A percentile compares a stretch with the other conserved stretches of the same genome.
Conservation (phyloP, 1,140 invertebrate species). For the Nephotettix cincticeps region DNA sequence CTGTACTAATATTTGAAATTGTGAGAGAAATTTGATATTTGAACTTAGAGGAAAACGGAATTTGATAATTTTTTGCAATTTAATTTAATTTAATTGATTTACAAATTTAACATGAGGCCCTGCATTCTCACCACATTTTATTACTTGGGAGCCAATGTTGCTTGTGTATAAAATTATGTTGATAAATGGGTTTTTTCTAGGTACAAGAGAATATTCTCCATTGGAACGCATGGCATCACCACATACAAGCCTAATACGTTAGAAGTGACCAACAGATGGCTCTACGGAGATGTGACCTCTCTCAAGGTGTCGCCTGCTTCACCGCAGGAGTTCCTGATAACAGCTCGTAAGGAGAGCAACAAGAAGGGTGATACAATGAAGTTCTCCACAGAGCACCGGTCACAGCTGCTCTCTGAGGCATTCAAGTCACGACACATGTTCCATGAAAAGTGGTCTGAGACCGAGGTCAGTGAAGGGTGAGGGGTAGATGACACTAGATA, state of each 20-base stretch:
- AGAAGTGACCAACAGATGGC: constrained; percentile 96
- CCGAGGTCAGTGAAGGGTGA: not conserved
- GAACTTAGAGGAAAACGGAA: too few relatives aligned
- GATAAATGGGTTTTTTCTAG: constrained; percentile 57
- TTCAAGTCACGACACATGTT: constrained; percentile 57
- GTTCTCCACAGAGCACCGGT: constrained; percentile 95
- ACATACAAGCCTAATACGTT: constrained; percentile 94
- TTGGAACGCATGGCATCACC: constrained; percentile 92
- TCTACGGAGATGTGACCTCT: constrained; percentile 78
- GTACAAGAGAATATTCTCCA: constrained; percentile 97
- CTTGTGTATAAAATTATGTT: too few relatives aligned
- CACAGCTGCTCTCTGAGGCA: constrained; percentile 89
- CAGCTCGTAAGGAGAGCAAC: constrained; percentile 76
- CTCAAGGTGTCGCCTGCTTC: constrained; percentile 55
- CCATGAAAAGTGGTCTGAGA: not conserved
- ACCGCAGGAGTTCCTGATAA: constrained; percentile 76
- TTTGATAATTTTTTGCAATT: too few relatives aligned
- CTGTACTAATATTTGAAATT: too few relatives aligned
- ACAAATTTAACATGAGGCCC: too few relatives aligned
- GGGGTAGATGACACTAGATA: too few relatives aligned
- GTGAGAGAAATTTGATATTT: too few relatives aligned
- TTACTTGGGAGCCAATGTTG: too few relatives aligned
- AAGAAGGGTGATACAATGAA: constrained; percentile 90
- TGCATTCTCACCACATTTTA: too few relatives aligned
- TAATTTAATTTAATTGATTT: too few relatives aligned